Evolutionary conservation across 2,113 vertebrate genomes (phyloP).

Genomic region (Mastomys coucha): DNA sequence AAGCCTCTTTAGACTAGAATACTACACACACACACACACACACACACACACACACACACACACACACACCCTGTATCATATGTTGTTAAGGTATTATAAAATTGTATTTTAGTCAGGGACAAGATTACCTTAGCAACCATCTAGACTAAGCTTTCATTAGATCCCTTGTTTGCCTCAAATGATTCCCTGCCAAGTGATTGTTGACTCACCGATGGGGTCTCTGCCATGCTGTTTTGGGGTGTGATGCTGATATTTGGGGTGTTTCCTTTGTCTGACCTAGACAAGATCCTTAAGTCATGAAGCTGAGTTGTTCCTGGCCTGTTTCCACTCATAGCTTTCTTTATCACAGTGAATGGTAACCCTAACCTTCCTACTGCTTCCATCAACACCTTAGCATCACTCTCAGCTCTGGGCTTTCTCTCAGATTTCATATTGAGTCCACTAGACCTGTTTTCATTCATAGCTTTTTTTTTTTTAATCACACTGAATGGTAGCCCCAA

Average conservation of each 20-base stretch:
- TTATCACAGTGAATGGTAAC: not conserved
- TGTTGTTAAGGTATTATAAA: not conserved
- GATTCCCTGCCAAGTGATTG: not conserved
- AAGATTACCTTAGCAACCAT: not conserved
- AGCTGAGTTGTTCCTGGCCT: not conserved
- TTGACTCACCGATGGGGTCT: not conserved
- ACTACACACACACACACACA: not conserved
- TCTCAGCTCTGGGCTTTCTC: no score
- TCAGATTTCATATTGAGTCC: no score
- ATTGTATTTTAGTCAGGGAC: not conserved
- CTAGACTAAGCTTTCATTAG: not conserved
- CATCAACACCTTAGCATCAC: not conserved
- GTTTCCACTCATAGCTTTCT: not conserved
- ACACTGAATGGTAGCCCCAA: no score
- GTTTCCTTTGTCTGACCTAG: not conserved
- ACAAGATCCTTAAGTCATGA: not conserved
- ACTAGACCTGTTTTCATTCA: not conserved
- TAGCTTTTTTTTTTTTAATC: constrained; percentile 1
- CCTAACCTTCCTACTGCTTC: not conserved
- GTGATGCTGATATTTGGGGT: not conserved
- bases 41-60: not conserved
- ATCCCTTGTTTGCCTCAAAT: not conserved
- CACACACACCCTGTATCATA: not conserved
- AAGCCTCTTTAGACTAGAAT: rapidly evolving
- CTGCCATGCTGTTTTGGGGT: not conserved